phyloP scores from a whole-genome alignment of 2,888 invertebrate species.

The Ferrisia virgata region DNA sequence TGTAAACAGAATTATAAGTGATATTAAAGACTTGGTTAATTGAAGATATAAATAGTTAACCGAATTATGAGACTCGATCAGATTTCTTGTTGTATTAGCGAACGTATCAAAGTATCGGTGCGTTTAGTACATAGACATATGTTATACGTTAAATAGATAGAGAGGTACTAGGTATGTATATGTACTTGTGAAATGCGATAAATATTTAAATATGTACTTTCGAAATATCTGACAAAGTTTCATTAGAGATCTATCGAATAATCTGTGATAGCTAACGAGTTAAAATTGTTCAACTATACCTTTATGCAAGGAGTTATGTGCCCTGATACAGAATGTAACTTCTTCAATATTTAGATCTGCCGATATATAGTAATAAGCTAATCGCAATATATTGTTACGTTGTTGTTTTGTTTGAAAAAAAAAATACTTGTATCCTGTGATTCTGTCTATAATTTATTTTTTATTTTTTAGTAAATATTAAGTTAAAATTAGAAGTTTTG shows the following conservation, averaged over 20 bases:
- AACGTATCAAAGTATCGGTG: background rate
- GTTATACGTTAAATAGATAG: no score
- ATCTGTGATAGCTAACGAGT: conserved; percentile 10
- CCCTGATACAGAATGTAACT: background rate
- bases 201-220: background rate
- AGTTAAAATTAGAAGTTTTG: background rate
- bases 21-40: background rate
- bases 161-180: no score
- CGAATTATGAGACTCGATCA: background rate
- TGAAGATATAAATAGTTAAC: background rate
- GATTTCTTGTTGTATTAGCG: background rate
- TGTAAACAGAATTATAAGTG: background rate
- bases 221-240: background rate
- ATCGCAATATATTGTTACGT: background rate
- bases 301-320: conserved; percentile 1
- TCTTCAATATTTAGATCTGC: background rate
- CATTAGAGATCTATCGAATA: conserved; percentile 23
- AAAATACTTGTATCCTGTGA: background rate
- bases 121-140: background rate
- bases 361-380: background rate
- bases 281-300: background rate
- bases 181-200: background rate
- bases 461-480: background rate
- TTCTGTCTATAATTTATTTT: background rate
- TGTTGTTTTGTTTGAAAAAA: background rate